A percentile compares a stretch with the other conserved stretches of the same genome.
These are phyloP conservation scores for Ammospiza nelsoni DNA, from an alignment of 2,113 vertebrate genomes.

Conservation along the genomic window DNA sequence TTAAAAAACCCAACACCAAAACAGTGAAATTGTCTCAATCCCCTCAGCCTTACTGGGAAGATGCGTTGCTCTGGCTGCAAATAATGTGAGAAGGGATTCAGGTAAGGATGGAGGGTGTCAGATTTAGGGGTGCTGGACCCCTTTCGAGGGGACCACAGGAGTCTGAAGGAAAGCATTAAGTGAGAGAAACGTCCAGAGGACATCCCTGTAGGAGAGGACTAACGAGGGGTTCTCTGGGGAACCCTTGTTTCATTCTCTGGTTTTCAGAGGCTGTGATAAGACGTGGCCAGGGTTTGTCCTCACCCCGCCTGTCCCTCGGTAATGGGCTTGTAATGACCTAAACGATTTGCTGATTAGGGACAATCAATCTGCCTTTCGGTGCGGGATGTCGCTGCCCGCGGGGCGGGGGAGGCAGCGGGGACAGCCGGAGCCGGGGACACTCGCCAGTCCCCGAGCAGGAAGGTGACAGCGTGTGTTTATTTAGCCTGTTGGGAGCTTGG, in stretches of 20 bases:
- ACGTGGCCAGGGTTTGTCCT: constrained; percentile 51
- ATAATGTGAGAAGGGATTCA: background rate
- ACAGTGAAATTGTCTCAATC: background rate
- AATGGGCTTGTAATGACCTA: constrained; percentile 91
- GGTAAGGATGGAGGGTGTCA: background rate
- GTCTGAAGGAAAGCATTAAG: background rate
- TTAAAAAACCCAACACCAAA: background rate
- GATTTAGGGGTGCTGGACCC: background rate
- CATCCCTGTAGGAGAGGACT: background rate
- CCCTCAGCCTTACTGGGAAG: background rate
- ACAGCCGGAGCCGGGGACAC: background rate
- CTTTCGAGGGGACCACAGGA: background rate
- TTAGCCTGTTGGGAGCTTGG: background rate
- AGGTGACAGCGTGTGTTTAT: background rate
- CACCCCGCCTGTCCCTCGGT: constrained; percentile 77
- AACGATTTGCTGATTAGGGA: constrained; percentile 90
- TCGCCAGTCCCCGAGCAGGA: background rate
- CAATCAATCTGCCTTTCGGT: constrained; percentile 88
- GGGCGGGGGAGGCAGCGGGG: background rate
- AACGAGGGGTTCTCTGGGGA: constrained; percentile 46
- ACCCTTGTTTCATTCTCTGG: background rate
- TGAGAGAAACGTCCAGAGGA: background rate
- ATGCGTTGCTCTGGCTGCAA: accelerated
- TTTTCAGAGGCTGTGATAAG: constrained; percentile 72
- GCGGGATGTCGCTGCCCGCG: background rate